Evolutionary conservation across 30 jellyfish, hydroid and myxozoan species (phyloP).

Genomic region (Catostylus mosaicus): DNA sequence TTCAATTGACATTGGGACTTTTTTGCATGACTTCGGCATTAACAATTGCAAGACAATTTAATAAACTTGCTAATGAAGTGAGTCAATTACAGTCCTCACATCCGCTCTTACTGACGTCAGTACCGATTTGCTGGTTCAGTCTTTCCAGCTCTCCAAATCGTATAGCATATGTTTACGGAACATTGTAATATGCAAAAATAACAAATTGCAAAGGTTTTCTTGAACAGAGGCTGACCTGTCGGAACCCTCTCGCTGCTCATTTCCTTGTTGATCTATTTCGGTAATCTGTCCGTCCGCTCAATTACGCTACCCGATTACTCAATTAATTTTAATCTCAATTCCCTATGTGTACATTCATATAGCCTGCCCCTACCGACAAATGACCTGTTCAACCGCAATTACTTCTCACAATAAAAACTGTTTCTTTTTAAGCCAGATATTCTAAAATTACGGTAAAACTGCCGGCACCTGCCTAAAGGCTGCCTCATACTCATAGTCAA

Average conservation of each 20-base stretch:
- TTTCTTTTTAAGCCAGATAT: slow-evolving; percentile 14
- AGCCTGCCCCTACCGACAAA: slow-evolving; percentile 10
- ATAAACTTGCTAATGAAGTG: not conserved
- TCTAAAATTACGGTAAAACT: not conserved
- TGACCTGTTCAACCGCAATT: not conserved
- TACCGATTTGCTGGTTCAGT: no score
- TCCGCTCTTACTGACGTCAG: not conserved
- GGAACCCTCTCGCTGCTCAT: slow-evolving; percentile 3
- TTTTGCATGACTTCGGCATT: no score
- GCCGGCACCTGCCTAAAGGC: slow-evolving; percentile 13
- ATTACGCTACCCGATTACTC: slow-evolving; percentile 2
- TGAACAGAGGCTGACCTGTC: slow-evolving; percentile 8
- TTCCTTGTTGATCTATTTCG: slow-evolving; percentile 12
- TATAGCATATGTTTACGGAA: not conserved
- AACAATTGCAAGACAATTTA: not conserved
- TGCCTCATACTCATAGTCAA: not conserved
- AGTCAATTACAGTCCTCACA: not conserved
- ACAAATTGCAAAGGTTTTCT: not conserved
- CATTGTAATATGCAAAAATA: not conserved
- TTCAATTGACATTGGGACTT: no score
- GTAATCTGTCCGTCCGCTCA: slow-evolving; percentile 16
- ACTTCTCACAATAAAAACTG: not conserved
- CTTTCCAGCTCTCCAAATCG: no score
- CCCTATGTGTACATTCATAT: not conserved
- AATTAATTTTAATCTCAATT: not conserved